phyloP scores from a whole-genome alignment of 2,113 vertebrate species.

The Melierax canorus region DNA sequence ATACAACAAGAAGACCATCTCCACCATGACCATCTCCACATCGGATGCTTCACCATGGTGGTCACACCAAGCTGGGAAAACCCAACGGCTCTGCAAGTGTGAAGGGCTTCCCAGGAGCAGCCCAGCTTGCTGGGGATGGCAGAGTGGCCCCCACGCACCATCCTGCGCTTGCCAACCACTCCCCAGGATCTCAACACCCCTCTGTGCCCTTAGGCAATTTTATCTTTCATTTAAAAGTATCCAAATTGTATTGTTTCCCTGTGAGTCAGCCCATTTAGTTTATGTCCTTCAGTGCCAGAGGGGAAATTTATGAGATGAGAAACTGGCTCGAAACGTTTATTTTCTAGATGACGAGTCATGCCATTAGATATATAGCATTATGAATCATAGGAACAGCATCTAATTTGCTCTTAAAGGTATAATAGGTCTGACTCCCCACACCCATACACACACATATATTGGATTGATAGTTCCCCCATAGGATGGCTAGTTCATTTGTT shows the following conservation, averaged over 20 bases:
- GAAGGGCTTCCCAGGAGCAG: not conserved
- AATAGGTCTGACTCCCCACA: conserved; percentile 70
- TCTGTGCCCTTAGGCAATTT: not conserved
- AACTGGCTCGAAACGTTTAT: conserved; percentile 59
- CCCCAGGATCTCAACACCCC: not conserved
- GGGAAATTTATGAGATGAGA: conserved; percentile 67
- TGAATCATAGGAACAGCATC: conserved; percentile 78
- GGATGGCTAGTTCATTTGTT: conserved; percentile 65
- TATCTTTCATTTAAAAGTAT: conserved; percentile 57
- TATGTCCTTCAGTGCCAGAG: conserved; percentile 61
- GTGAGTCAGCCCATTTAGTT: conserved; percentile 66
- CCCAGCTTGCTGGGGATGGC: not conserved
- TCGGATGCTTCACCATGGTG: accelerated
- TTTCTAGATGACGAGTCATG: conserved; percentile 64
- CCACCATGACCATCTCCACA: not conserved
- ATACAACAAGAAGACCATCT: not conserved
- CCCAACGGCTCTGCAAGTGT: not conserved
- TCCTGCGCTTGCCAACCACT: not conserved
- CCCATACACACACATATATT: conserved; percentile 39
- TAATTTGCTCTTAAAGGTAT: conserved; percentile 83
- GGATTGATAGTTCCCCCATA: conserved; percentile 60
- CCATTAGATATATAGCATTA: conserved; percentile 75
- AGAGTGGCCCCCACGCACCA: accelerated
- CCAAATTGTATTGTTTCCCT: conserved; percentile 61
- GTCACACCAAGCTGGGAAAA: not conserved